Evolutionary conservation across 2,113 vertebrate genomes (phyloP).

Genomic region (Boulengeromyrus knoepffleri): DNA sequence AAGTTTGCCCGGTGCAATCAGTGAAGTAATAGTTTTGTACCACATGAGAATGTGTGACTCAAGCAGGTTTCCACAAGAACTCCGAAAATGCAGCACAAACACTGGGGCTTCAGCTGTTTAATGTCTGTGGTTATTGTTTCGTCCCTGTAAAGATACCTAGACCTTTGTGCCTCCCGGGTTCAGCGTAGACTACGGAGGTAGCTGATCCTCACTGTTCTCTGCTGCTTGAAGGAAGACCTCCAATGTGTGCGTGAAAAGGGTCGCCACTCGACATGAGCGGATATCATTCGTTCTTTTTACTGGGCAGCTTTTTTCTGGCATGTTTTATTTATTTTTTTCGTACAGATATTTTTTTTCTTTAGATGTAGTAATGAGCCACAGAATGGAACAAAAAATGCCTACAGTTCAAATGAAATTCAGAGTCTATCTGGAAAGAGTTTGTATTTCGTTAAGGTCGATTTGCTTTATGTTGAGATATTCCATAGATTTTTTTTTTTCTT

Average conservation of each 20-base stretch:
- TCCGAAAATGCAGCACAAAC: neutral
- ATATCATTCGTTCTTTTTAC: neutral
- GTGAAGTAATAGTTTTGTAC: neutral
- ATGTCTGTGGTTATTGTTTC: neutral
- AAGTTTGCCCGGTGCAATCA: neutral
- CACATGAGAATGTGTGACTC: neutral
- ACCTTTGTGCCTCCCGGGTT: neutral
- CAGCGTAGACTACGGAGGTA: neutral
- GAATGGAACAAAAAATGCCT: neutral
- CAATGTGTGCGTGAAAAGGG: neutral
- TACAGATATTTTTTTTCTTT: neutral
- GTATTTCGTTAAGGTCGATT: neutral
- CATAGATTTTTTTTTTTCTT: neutral
- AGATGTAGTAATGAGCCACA: neutral
- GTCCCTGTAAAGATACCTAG: neutral
- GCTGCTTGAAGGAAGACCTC: neutral
- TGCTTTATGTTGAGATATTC: neutral
- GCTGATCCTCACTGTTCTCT: neutral
- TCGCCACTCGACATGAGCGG: neutral
- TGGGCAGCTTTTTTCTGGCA: neutral
- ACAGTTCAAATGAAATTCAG: neutral
- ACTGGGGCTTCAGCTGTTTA: neutral
- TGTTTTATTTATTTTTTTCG: neutral
- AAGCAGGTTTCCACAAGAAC: neutral
- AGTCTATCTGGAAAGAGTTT: neutral